Percentiles rank a stretch among this genome's conserved stretches.
These are phyloP conservation scores for Vanessa atalanta DNA, from an alignment of 1,140 invertebrate genomes.

Conservation along the genomic window DNA sequence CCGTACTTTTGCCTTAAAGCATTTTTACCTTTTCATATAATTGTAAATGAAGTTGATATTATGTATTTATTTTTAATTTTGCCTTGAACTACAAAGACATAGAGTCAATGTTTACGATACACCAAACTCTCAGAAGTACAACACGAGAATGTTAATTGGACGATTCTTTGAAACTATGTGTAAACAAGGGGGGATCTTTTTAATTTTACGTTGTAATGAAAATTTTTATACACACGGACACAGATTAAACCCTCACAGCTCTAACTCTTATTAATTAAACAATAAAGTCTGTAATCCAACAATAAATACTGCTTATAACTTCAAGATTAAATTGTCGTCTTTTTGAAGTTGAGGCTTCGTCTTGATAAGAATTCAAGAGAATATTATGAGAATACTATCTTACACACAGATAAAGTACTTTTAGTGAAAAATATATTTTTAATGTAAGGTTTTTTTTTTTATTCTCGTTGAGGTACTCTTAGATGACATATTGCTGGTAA, in stretches of 20 bases:
- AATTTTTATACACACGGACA: conserved; percentile 26
- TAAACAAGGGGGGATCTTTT: conserved; percentile 54
- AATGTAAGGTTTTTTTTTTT: too few relatives aligned
- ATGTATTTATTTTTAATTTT: too few relatives aligned
- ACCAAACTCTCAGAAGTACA: conserved; percentile 43
- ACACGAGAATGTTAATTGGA: conserved; percentile 62
- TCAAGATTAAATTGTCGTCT: conserved; percentile 12
- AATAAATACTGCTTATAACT: neutral
- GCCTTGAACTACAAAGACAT: conserved; percentile 34
- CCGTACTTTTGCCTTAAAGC: too few relatives aligned
- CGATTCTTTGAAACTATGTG: conserved; percentile 54
- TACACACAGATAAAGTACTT: too few relatives aligned
- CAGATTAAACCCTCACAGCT: neutral
- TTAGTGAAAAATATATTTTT: too few relatives aligned
- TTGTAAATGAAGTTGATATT: too few relatives aligned
- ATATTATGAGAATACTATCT: neutral
- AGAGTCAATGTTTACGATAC: conserved; percentile 47
- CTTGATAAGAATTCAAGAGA: neutral
- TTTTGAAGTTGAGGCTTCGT: conserved; percentile 19
- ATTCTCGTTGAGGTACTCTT: too few relatives aligned
- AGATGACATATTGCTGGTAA: too few relatives aligned
- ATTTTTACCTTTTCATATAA: too few relatives aligned
- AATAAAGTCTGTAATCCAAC: conserved; percentile 1
- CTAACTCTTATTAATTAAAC: conserved; percentile 7
- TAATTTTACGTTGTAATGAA: conserved; percentile 41